These are phyloP conservation scores for Istiophorus platypterus DNA, from an alignment of 2,113 vertebrate species.

Conservation along the genomic window DNA sequence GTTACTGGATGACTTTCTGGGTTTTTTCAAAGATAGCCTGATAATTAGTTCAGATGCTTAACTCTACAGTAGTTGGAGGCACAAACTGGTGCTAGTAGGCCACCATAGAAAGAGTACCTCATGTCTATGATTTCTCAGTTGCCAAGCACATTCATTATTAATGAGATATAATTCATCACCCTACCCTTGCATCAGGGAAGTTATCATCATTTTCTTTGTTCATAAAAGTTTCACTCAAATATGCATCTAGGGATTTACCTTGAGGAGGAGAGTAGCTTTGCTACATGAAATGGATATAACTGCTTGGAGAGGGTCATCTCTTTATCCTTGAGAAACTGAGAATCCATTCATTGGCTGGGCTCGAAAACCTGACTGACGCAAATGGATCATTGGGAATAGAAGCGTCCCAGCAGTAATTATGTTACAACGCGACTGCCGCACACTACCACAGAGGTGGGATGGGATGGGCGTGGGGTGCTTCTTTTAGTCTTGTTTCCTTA, in stretches of 20 bases:
- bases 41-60: not conserved
- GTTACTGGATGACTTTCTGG: not conserved
- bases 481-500: slow-evolving; percentile 81
- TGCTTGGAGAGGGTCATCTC: slow-evolving; percentile 85
- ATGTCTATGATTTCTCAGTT: slow-evolving; percentile 35
- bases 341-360: slow-evolving; percentile 87
- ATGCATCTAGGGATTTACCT: slow-evolving; percentile 77
- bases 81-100: slow-evolving; percentile 2
- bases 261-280: slow-evolving; percentile 74
- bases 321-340: slow-evolving; percentile 90
- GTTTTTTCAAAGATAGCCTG: not conserved
- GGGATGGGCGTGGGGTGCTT: slow-evolving; percentile 74
- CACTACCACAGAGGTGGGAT: slow-evolving; percentile 82
- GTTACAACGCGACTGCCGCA: slow-evolving; percentile 85
- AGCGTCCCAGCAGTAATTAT: slow-evolving; percentile 90
- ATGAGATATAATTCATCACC: slow-evolving; percentile 70
- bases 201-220: slow-evolving; percentile 66
- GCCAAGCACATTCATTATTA: slow-evolving; percentile 61
- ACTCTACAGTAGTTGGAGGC: slow-evolving; percentile 3
- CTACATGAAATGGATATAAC: slow-evolving; percentile 85
- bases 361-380: slow-evolving; percentile 88
- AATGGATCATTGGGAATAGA: slow-evolving; percentile 90
- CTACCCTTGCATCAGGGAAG: slow-evolving; percentile 52
- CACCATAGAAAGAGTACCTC: slow-evolving; percentile 27
- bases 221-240: slow-evolving; percentile 74